phyloP scores from a whole-genome alignment of 2,797 vertebrate genomes.

The Myotis planiceps region DNA sequence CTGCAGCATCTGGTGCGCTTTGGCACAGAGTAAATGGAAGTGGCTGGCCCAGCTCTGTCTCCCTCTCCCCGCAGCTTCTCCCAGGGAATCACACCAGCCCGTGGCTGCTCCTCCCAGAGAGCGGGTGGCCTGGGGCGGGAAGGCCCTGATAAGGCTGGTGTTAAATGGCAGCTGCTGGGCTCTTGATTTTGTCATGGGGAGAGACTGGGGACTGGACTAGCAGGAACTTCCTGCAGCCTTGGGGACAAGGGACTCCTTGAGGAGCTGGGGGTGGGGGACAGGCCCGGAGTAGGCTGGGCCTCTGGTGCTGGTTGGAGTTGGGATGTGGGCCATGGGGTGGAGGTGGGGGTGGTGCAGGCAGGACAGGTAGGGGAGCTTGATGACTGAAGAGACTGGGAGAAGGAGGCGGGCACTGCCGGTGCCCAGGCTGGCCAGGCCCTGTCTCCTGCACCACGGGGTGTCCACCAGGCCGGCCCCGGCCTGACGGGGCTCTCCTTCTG shows the following conservation, averaged over 20 bases:
- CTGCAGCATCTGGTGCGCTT: conserved; percentile 58
- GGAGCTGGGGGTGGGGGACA: conserved; percentile 18
- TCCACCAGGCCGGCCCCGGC: neutral
- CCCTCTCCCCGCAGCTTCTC: neutral
- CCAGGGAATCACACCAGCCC: neutral
- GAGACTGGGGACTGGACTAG: conserved; percentile 40
- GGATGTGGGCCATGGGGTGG: neutral
- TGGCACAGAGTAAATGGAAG: neutral
- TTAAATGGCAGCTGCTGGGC: conserved; percentile 40
- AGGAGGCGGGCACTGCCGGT: neutral
- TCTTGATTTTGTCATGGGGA: conserved; percentile 30
- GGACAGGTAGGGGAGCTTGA: conserved; percentile 44
- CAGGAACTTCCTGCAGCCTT: conserved; percentile 70
- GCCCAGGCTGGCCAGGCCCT: neutral
- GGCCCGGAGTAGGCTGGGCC: neutral
- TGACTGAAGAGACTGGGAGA: neutral
- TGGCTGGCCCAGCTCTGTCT: neutral
- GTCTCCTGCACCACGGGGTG: neutral
- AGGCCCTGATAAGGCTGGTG: neutral
- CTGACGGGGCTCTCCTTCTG: neutral
- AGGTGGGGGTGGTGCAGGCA: neutral
- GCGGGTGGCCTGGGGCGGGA: neutral
- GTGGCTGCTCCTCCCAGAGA: neutral
- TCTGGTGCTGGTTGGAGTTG: neutral
- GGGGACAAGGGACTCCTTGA: conserved; percentile 36